Base-by-base conservation (phyloP, 2,113 vertebrate species). In the Dascyllus trimaculatus region DNA sequence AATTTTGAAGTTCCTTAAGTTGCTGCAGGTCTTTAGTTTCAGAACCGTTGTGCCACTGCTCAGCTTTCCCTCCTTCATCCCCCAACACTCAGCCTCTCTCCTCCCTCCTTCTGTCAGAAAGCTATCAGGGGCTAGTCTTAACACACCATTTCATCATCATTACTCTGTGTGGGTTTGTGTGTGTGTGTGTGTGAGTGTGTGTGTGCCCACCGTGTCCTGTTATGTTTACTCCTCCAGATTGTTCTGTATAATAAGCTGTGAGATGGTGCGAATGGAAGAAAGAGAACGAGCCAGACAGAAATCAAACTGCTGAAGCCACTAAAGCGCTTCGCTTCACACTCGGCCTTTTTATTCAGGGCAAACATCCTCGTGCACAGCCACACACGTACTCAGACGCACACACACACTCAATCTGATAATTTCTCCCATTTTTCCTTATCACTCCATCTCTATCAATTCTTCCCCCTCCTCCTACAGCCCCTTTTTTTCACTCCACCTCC, bases 61-160 rank as follows among this genome's bases (percentile, higher is more conserved):
- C 75, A 21, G 61, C 45, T 75, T 58, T 63, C 52, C 19, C 22
- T 49, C 43, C 40, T 45, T 18, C 45, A 38, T 48, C 3, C 62
- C 46, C 51, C 78, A 52, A 26, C 14, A 7, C 54, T 40, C 60
- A 18, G 73, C 54, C 56, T 40, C 76, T 38, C 62, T 45, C 57
- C 76, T 48, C 70, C 73, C 43, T 68, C 63, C 64, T 61, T 70
- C 48, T 70, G 69, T 86, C 78, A 76, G 79, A 85, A 75, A 83
- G 78, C 87, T 89, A 88, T 88, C 83, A 86, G 82, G 75, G 76
- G 78, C 83, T 70, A 75, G 86, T 88, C 82, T 91, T 87, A 92
- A 90, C 84, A 84, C 85, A 87, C 74, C 80, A 78, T 90, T 93
- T 92, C 86, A 93, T 84, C 88, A 88, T 86, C 80, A 83, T 87